Evolutionary conservation across 2,888 invertebrate genomes (phyloP).

Genomic region (Lithophane socia): DNA sequence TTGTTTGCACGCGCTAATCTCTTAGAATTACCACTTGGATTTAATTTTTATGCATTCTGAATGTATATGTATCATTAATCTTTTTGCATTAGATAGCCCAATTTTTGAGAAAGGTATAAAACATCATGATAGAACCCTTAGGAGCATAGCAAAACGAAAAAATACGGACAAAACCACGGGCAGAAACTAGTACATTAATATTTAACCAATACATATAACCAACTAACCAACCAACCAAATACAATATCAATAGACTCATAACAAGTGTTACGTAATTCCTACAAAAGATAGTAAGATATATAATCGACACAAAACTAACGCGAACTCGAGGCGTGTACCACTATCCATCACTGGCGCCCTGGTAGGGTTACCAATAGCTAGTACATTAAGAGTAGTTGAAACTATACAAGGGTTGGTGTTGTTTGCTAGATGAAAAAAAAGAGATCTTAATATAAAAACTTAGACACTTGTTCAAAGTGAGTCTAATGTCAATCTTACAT

Average conservation of each 20-base stretch:
- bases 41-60: no score
- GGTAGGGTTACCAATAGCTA: constrained; percentile 59
- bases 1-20: no score
- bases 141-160: no score
- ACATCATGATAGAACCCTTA: no score
- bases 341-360: constrained; percentile 67
- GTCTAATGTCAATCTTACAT: no score
- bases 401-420: constrained; percentile 1
- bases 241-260: constrained; percentile 53
- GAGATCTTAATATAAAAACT: no score
- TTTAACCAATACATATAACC: neutral
- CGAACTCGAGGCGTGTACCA: constrained; percentile 64
- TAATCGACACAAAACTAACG: constrained; percentile 55
- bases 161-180: no score
- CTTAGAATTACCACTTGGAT: no score
- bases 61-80: no score
- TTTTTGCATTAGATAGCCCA: no score
- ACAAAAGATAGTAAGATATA: constrained; percentile 54
- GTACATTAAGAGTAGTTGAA: constrained; percentile 5
- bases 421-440: neutral
- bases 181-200: neutral
- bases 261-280: constrained; percentile 55
- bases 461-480: no score
- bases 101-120: neutral
- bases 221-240: no score